Base-by-base conservation (phyloP, 2,888 invertebrate species). In the Eupithecia subumbrata region DNA sequence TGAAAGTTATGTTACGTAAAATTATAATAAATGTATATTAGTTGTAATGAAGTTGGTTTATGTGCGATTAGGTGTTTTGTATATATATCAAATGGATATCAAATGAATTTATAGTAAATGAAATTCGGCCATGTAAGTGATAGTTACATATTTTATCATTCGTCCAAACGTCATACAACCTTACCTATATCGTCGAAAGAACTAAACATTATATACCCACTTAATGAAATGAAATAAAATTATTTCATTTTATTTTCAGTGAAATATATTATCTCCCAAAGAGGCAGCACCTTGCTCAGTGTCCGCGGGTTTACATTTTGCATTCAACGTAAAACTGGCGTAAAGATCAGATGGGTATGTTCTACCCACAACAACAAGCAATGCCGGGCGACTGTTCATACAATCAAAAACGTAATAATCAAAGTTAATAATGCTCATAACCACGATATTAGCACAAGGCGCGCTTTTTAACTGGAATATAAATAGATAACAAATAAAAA, bases 291-390 rank as follows among this genome's bases (percentile, higher is more conserved):
- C 3, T 63, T 75, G 7, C 64, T 75, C 16, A 64, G 69, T n/a
- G 64, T 75, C 30, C 7, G 72, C 12, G 75, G 72, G 9, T 66
- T 34, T 34, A 66, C 66, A 34, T 66, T 66, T 66, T 66, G 66
- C 34, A 30, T 66, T 66, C 66, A 37, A 34, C 16, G 30, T 18
- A 66, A 66, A 66, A 66, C 9, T 3, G 72, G 69, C 12, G 45
- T 30, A 5, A 86, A 81, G 77, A 81, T 76, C 0, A 81, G 85
- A 78, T 89, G 89, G 89, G 80, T 83, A 5, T 84, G 89, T 69
- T 85, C 86, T 0, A 86, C 89, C 0, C 86, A 88, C 68, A 84
- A 85, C 72, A 73, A 80, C 73, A 86, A 75, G 25, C 78, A 78
- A 0, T 87, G 87, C 72, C 74, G 75, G 0, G 86, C 86, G 8